These are phyloP conservation scores for sheep (Ovis aries) DNA, from an alignment of 2,113 vertebrate species.

Conservation along the genomic window ARS-UI_Ramb_v3.0 NC_056055.1:55647501-55648000, in stretches of 20 bases:
- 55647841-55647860: background rate
- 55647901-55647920: background rate
- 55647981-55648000: background rate
- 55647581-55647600: background rate
- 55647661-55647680: background rate
- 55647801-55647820: background rate
- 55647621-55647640: background rate
- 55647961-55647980: background rate
- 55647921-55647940: background rate
- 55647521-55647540: background rate
- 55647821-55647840: background rate
- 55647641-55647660: background rate
- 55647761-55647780: background rate
- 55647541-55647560: background rate
- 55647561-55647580: background rate
- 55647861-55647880: background rate
- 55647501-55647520: background rate
- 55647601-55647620: background rate
- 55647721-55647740: background rate
- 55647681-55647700: background rate
- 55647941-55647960: background rate
- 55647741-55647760: background rate
- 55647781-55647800: background rate
- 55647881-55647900: background rate
- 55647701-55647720: background rate